Conservation (phyloP, 2,113 vertebrate genomes). For the Cololabis saira region DNA sequence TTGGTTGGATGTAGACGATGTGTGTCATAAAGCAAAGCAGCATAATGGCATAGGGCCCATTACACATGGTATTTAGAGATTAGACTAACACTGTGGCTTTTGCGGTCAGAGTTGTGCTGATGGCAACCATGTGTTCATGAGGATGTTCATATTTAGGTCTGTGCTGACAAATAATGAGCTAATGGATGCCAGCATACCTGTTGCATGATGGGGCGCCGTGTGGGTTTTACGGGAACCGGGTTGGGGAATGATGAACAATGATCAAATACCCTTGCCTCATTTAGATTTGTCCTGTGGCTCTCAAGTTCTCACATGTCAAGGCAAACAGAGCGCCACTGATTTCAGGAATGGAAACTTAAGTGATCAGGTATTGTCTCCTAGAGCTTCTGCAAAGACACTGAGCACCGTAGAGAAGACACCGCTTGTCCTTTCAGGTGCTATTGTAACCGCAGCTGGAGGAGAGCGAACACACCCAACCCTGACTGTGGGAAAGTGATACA, state of each 20-base stretch:
- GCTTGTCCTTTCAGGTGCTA: neutral
- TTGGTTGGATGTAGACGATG: slow-evolving; percentile 42
- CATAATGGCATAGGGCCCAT: slow-evolving; percentile 66
- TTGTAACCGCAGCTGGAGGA: slow-evolving; percentile 9
- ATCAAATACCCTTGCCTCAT: slow-evolving; percentile 1
- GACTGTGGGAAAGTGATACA: slow-evolving; percentile 3
- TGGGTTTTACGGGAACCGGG: slow-evolving; percentile 53
- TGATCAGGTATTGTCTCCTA: neutral
- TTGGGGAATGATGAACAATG: slow-evolving; percentile 38
- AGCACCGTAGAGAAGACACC: neutral
- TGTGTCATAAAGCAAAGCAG: slow-evolving; percentile 70
- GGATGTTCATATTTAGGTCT: slow-evolving; percentile 60
- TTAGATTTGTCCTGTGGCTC: neutral
- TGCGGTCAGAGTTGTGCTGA: slow-evolving; percentile 59
- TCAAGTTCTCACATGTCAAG: neutral
- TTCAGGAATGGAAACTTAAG: neutral
- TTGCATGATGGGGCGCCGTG: slow-evolving; percentile 50
- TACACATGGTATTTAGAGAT: slow-evolving; percentile 74
- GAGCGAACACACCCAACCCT: neutral
- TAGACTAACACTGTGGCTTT: slow-evolving; percentile 76
- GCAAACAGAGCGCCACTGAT: slow-evolving; percentile 4
- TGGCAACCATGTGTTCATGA: slow-evolving; percentile 72
- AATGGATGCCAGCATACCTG: slow-evolving; percentile 65
- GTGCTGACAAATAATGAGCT: slow-evolving; percentile 64
- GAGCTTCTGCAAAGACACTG: neutral